Evolutionary conservation across 2,113 vertebrate genomes (phyloP).

Genomic region (Phodopus roborovskii): DNA sequence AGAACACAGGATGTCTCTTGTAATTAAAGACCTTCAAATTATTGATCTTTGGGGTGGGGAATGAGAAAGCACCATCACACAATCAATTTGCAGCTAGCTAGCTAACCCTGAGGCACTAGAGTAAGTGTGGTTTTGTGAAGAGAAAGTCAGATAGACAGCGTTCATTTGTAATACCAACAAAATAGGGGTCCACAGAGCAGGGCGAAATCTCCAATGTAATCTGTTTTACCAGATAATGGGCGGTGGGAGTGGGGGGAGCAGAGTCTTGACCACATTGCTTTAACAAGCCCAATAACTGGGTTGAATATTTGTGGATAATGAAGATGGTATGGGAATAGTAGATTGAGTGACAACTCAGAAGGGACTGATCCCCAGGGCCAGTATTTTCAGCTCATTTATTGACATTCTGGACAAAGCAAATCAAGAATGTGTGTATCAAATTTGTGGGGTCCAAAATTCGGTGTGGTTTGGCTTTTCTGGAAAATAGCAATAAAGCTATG

Average conservation of each 20-base stretch:
- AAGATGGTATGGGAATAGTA: neutral
- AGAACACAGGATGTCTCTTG: slow-evolving; percentile 14
- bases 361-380: slow-evolving; percentile 9
- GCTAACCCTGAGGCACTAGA: slow-evolving; percentile 38
- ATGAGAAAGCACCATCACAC: slow-evolving; percentile 24
- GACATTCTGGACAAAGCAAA: slow-evolving; percentile 71
- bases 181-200: neutral
- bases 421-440: slow-evolving; percentile 73
- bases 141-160: neutral
- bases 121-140: neutral
- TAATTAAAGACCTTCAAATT: slow-evolving; percentile 63
- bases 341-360: slow-evolving; percentile 13
- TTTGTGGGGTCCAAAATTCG: slow-evolving; percentile 70
- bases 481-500: slow-evolving; percentile 70
- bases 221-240: slow-evolving; percentile 11
- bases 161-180: slow-evolving; percentile 41
- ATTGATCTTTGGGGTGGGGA: slow-evolving; percentile 54
- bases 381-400: slow-evolving; percentile 57
- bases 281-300: neutral
- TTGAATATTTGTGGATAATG: slow-evolving; percentile 42
- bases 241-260: neutral
- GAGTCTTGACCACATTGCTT: neutral
- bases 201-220: neutral
- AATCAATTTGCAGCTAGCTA: slow-evolving; percentile 26
- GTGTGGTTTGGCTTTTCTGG: slow-evolving; percentile 74